Percentiles rank a stretch among this genome's conserved stretches.
These are phyloP conservation scores for Onychomys arenicola DNA, from an alignment of 2,797 vertebrate genomes.

Conservation along the genomic window DNA sequence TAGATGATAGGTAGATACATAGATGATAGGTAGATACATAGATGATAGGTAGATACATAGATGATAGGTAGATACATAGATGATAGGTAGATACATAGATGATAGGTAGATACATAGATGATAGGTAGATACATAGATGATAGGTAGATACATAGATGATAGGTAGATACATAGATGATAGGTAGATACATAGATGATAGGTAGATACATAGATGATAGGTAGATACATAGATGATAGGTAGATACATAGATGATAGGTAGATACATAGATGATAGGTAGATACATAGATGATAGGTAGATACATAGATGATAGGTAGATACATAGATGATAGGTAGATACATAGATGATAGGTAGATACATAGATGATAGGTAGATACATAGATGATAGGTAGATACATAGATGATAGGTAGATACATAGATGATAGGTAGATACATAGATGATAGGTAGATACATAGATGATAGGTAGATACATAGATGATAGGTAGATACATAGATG, in stretches of 20 bases:
- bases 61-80: not conserved
- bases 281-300: not conserved
- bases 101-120: not conserved
- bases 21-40: not conserved
- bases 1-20: not conserved
- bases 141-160: accelerated
- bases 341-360: not conserved
- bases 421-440: accelerated
- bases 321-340: not conserved
- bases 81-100: not conserved
- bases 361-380: accelerated
- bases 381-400: not conserved
- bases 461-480: not conserved
- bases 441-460: not conserved
- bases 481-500: accelerated
- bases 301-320: accelerated
- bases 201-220: not conserved
- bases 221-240: not conserved
- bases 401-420: not conserved
- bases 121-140: not conserved
- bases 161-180: not conserved
- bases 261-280: not conserved
- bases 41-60: not conserved
- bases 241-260: accelerated
- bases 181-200: accelerated